These are phyloP conservation scores for Dryobotodes eremita DNA, from an alignment of 2,888 invertebrate genomes.

Conservation along the genomic window DNA sequence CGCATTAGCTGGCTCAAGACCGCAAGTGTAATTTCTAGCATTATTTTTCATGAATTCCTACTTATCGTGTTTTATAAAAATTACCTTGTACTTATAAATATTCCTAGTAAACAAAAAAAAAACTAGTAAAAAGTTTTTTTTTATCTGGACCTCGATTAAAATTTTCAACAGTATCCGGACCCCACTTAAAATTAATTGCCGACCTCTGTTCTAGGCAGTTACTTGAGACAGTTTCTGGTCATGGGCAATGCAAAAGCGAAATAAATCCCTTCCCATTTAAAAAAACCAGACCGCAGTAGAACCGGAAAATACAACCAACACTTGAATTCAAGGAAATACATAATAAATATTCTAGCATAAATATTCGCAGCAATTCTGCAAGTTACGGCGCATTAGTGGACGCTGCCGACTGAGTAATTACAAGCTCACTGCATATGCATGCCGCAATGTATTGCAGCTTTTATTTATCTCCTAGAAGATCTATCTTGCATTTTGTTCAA, in stretches of 20 bases:
- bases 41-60: too few relatives aligned
- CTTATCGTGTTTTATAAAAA: too few relatives aligned
- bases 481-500: constrained; percentile 38
- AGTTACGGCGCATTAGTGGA: constrained; percentile 61
- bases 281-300: neutral
- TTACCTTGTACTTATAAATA: too few relatives aligned
- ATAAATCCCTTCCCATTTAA: neutral
- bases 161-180: too few relatives aligned
- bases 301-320: neutral
- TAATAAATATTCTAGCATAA: constrained; percentile 51
- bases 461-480: constrained; percentile 54
- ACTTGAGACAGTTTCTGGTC: neutral
- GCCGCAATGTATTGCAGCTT: constrained; percentile 43
- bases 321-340: constrained; percentile 48
- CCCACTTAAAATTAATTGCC: too few relatives aligned
- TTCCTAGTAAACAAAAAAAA: too few relatives aligned
- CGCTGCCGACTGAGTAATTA: constrained; percentile 62
- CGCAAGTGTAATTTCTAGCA: too few relatives aligned
- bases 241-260: neutral
- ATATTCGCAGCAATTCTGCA: constrained; percentile 46
- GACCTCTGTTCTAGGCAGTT: neutral
- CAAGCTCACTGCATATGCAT: constrained; percentile 61
- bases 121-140: too few relatives aligned
- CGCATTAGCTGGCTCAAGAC: too few relatives aligned
- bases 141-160: too few relatives aligned